A percentile compares a stretch with the other conserved stretches of the same genome.
Evolutionary conservation across 2,888 invertebrate genomes (phyloP).

Genomic region (Cheilosia grossa): DNA sequence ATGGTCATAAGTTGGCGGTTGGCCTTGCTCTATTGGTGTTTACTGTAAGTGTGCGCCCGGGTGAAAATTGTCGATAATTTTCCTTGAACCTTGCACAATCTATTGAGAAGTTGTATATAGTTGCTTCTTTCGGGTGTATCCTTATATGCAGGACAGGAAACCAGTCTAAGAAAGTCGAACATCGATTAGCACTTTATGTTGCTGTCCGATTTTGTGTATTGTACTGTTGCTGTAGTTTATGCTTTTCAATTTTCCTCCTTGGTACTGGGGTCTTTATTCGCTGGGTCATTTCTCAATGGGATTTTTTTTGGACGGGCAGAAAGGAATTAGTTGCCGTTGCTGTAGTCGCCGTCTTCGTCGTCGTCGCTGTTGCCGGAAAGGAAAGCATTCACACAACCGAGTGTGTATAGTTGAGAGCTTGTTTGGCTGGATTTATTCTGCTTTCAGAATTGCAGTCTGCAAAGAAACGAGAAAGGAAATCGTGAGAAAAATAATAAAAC

Average conservation of each 20-base stretch:
- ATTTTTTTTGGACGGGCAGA: conserved; percentile 57
- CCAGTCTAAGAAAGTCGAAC: conserved; percentile 56
- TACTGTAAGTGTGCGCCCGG: conserved; percentile 1
- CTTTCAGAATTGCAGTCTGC: conserved; percentile 43
- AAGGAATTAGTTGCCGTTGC: conserved; percentile 51
- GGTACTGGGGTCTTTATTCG: conserved; percentile 65
- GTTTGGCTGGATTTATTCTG: conserved; percentile 10
- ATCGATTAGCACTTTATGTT: conserved; percentile 74
- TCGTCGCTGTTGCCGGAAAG: conserved; percentile 11
- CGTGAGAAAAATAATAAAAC: conserved; percentile 37
- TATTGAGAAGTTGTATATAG: conserved; percentile 35
- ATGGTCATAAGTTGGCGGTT: conserved; percentile 34
- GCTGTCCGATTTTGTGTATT: conserved; percentile 66
- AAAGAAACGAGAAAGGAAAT: conserved; percentile 53
- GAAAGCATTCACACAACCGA: conserved; percentile 27
- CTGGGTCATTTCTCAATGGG: conserved; percentile 68
- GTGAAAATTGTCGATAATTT: conserved; percentile 37
- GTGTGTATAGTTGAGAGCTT: conserved; percentile 9
- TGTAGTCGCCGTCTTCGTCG: conserved; percentile 8
- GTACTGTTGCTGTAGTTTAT: conserved; percentile 60
- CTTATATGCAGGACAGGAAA: conserved; percentile 48
- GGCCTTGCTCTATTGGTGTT: not conserved
- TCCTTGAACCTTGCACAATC: conserved; percentile 33
- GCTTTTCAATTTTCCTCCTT: conserved; percentile 71
- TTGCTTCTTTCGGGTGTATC: conserved; percentile 19